phyloP scores from a whole-genome alignment of 2,888 invertebrate genomes.

The Marasmarcha lunaedactyla region DNA sequence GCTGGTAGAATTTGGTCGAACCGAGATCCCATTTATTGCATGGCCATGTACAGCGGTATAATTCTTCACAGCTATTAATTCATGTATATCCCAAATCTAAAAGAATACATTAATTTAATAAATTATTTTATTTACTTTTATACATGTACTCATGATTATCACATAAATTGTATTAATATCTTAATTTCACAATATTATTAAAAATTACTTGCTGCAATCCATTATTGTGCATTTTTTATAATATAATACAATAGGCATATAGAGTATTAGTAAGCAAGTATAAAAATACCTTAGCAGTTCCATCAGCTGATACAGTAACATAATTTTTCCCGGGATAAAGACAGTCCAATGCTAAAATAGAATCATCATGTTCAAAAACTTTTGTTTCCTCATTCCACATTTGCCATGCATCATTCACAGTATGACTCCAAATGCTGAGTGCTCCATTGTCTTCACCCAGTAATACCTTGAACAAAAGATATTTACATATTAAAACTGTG shows the following conservation, averaged over 20 bases:
- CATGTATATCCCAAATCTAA: slow-evolving; percentile 62
- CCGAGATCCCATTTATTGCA: slow-evolving; percentile 52
- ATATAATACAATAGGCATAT: no score
- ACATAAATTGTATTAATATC: neutral
- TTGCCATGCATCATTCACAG: slow-evolving; percentile 34
- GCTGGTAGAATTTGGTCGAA: slow-evolving; percentile 49
- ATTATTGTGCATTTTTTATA: no score
- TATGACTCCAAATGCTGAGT: slow-evolving; percentile 42
- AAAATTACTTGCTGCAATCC: no score
- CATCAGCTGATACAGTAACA: slow-evolving; percentile 57
- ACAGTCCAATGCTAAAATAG: slow-evolving; percentile 40
- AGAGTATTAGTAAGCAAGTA: no score
- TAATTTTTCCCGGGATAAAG: slow-evolving; percentile 37
- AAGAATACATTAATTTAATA: slow-evolving; percentile 19
- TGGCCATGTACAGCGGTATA: slow-evolving; percentile 59
- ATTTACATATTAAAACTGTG: no score
- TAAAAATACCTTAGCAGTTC: slow-evolving; percentile 63
- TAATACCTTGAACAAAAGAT: slow-evolving; percentile 30
- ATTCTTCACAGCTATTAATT: slow-evolving; percentile 51
- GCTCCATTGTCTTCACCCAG: slow-evolving; percentile 58
- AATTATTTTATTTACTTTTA: neutral
- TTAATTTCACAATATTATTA: neutral
- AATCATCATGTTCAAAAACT: slow-evolving; percentile 55
- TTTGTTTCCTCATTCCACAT: slow-evolving; percentile 39
- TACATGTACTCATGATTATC: neutral